Conservation (phyloP, 2,888 invertebrate species). For the Polyploca ridens region DNA sequence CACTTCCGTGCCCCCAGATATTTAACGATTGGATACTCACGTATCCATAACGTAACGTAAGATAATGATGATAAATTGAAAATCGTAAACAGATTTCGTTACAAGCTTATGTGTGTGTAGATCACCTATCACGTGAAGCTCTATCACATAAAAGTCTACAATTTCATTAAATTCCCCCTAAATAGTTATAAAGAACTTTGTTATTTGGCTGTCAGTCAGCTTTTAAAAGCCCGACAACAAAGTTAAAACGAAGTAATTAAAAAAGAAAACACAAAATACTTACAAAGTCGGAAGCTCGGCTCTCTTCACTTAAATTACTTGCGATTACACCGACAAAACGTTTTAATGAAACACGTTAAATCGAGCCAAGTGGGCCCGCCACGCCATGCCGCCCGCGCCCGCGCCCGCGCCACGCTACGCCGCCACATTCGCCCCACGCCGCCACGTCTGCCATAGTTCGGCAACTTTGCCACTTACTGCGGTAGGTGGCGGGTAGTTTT, state of each 20-base stretch:
- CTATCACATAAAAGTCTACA: conserved; percentile 68
- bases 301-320: conserved; percentile 84
- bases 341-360: conserved; percentile 84
- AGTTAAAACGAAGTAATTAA: conserved; percentile 85
- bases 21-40: not conserved
- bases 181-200: conserved; percentile 82
- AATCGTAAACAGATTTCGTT: not conserved
- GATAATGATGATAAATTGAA: not conserved
- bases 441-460: conserved; percentile 66
- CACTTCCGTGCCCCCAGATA: too few species aligned
- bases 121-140: conserved; percentile 54
- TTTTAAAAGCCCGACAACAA: conserved; percentile 82
- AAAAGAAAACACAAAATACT: conserved; percentile 85
- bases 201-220: conserved; percentile 84
- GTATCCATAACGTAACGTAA: too few species aligned
- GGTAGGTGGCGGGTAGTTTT: conserved; percentile 79
- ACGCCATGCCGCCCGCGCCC: conserved; percentile 37
- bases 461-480: conserved; percentile 78
- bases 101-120: not conserved
- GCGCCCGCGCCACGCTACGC: conserved; percentile 35
- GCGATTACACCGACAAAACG: conserved; percentile 84
- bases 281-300: conserved; percentile 83
- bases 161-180: conserved; percentile 78
- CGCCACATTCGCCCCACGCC: conserved; percentile 34
- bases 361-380: conserved; percentile 77